phyloP scores from a whole-genome alignment of 2,113 vertebrate species.

The Montifringilla adamsi region DNA sequence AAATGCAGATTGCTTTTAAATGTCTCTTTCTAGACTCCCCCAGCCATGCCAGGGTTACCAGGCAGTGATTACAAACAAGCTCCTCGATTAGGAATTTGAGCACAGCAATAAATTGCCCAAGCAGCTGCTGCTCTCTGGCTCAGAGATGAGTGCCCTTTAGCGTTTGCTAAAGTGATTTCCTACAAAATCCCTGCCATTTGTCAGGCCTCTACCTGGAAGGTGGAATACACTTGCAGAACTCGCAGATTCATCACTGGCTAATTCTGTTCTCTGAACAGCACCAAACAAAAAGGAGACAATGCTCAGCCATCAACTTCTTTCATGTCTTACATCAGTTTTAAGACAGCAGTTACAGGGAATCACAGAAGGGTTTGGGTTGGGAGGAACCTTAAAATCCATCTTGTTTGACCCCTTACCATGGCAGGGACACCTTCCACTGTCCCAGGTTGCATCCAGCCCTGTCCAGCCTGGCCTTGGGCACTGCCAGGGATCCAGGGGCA shows the following conservation, averaged over 20 bases:
- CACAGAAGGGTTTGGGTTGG: background rate
- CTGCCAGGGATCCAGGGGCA: background rate
- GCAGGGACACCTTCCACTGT: rapidly evolving
- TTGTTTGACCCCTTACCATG: background rate
- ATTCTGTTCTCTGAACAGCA: background rate
- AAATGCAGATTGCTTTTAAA: background rate
- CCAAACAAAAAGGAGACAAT: background rate
- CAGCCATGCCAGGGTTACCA: background rate
- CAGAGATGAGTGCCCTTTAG: background rate
- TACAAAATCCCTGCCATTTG: background rate
- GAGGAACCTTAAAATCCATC: background rate
- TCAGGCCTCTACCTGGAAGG: background rate
- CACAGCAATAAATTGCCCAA: background rate
- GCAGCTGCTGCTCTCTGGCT: background rate
- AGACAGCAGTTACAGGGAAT: background rate
- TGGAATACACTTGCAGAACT: background rate
- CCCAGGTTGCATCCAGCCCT: background rate
- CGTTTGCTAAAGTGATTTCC: background rate
- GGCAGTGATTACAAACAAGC: background rate
- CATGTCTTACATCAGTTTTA: background rate
- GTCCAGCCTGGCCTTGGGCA: background rate
- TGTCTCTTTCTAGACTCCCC: background rate
- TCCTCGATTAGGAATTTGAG: background rate
- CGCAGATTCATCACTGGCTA: background rate
- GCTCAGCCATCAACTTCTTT: background rate